These are phyloP conservation scores for Melanerpes aurifrons DNA, from an alignment of 2,113 vertebrate genomes.

Conservation along the genomic window DNA sequence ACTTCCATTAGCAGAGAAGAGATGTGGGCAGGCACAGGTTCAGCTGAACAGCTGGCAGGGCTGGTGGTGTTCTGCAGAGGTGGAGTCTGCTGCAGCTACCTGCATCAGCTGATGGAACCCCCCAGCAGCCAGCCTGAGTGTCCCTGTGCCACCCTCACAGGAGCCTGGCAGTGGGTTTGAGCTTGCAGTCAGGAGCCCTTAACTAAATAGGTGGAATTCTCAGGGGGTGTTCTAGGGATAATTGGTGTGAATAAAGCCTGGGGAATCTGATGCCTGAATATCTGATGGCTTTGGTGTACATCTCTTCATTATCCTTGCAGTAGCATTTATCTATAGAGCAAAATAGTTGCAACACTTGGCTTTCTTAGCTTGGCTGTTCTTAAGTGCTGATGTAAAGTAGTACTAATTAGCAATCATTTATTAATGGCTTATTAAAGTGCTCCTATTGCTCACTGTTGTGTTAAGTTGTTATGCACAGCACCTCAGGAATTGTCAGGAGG, in stretches of 20 bases:
- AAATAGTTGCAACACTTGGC: neutral
- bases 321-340: neutral
- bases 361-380: neutral
- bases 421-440: neutral
- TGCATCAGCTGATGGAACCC: neutral
- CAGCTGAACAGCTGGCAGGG: neutral
- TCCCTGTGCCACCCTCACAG: neutral
- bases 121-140: neutral
- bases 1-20: neutral
- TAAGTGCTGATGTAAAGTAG: neutral
- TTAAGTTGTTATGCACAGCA: neutral
- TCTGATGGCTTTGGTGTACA: no score
- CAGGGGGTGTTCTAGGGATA: neutral
- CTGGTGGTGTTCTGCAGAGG: neutral
- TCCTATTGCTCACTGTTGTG: neutral
- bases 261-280: no score
- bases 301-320: neutral
- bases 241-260: neutral
- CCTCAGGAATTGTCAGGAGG: neutral
- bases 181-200: neutral
- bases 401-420: constrained; percentile 2
- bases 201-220: neutral
- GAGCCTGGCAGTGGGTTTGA: neutral
- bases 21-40: neutral
- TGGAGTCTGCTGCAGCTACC: neutral